Conservation (phyloP, 2,888 invertebrate genomes). For the Eupithecia centaureata region DNA sequence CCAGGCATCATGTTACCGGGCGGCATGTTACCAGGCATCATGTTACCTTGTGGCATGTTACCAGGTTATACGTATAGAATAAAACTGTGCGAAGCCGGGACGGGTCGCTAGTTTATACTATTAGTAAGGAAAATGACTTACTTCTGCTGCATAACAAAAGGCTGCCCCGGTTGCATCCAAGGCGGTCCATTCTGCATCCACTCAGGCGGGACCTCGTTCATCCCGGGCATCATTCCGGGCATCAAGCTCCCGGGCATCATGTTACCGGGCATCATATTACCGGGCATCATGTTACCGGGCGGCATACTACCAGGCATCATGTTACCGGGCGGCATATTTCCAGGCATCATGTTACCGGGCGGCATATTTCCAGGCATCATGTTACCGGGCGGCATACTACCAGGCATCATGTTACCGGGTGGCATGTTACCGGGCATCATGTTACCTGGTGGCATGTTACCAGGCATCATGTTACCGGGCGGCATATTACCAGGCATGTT, state of each 20-base stretch:
- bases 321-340: conserved; percentile 9
- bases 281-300: conserved; percentile 28
- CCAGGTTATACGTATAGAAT: no score
- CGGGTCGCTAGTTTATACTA: no score
- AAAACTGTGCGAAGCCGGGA: no score
- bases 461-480: conserved; percentile 47
- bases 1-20: conserved; percentile 35
- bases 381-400: conserved; percentile 39
- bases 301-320: conserved; percentile 23
- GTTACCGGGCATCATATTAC: conserved; percentile 29
- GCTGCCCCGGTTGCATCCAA: conserved; percentile 59
- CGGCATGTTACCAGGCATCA: conserved; percentile 45
- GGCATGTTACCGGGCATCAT: conserved; percentile 27
- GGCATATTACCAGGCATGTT: conserved; percentile 39
- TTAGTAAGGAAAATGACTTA: no score
- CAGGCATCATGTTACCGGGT: conserved; percentile 41
- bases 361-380: conserved; percentile 29
- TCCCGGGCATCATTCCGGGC: conserved; percentile 51
- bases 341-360: conserved; percentile 35
- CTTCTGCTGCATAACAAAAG: conserved; percentile 76
- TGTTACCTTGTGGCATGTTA: no score
- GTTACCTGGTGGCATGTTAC: conserved; percentile 40
- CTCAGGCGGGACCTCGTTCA: conserved; percentile 52
- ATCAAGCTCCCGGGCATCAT: conserved; percentile 38
- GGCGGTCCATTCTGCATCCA: conserved; percentile 65